phyloP scores from a whole-genome alignment of 2,888 invertebrate genomes.

The Elysia crispata region DNA sequence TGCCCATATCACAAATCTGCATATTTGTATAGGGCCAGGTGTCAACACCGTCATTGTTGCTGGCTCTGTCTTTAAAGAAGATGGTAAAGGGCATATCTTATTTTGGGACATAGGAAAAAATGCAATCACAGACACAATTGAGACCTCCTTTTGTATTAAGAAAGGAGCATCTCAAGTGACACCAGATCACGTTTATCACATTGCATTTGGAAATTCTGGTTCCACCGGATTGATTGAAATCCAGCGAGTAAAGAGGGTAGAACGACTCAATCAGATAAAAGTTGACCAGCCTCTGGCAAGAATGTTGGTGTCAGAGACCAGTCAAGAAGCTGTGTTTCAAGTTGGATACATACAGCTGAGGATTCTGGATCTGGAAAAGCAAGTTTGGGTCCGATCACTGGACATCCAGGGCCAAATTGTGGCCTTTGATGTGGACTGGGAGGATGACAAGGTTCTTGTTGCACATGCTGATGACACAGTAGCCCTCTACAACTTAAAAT shows the following conservation, averaged over 20 bases:
- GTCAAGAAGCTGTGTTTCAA: slow-evolving; percentile 52
- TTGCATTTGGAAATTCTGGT: slow-evolving; percentile 40
- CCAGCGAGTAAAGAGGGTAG: not conserved
- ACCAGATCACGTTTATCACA: not conserved
- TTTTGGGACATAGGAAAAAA: not conserved
- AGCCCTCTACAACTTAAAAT: slow-evolving; percentile 54
- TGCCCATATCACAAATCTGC: slow-evolving; percentile 18
- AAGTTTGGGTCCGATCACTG: slow-evolving; percentile 41
- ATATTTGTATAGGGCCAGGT: not conserved
- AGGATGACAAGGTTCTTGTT: slow-evolving; percentile 55
- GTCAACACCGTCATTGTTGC: slow-evolving; percentile 10
- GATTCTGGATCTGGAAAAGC: slow-evolving; percentile 47
- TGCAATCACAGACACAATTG: not conserved
- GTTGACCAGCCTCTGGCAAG: slow-evolving; percentile 44
- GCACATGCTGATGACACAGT: slow-evolving; percentile 56
- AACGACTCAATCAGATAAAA: slow-evolving; percentile 14
- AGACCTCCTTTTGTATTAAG: slow-evolving; percentile 1
- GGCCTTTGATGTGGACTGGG: slow-evolving; percentile 57
- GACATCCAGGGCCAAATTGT: slow-evolving; percentile 51
- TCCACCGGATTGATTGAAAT: slow-evolving; percentile 22
- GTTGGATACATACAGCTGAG: slow-evolving; percentile 50
- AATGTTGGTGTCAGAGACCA: slow-evolving; percentile 50
- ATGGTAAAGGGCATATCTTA: not conserved
- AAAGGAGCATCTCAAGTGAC: slow-evolving; percentile 13
- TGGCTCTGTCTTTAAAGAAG: not conserved